Percentiles rank a stretch among this genome's conserved stretches.
phyloP scores from a whole-genome alignment of 92 coral and sea anemone genomes.

The Parazoanthus swiftii region DNA sequence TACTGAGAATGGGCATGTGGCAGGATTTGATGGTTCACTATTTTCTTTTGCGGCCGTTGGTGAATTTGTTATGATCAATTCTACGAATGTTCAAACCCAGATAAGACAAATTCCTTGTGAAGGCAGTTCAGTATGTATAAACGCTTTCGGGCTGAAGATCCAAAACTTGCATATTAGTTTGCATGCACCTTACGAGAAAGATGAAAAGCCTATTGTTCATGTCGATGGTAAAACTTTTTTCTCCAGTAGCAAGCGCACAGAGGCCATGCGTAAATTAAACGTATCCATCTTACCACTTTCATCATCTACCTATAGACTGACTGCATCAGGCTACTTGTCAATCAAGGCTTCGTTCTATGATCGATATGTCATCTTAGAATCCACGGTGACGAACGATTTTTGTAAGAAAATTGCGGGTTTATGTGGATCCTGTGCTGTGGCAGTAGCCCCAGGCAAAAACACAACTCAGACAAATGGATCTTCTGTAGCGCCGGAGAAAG shows the following conservation, averaged over 20 bases:
- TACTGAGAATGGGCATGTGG: slow-evolving; percentile 53
- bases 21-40: slow-evolving; percentile 61
- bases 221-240: slow-evolving; percentile 41
- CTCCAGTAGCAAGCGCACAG: slow-evolving; percentile 9
- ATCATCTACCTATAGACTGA: slow-evolving; percentile 19
- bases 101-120: slow-evolving; percentile 65
- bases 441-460: slow-evolving; percentile 20
- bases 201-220: slow-evolving; percentile 47
- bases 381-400: slow-evolving; percentile 24
- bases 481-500: background rate
- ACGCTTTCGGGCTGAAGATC: slow-evolving; percentile 60
- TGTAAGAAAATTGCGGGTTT: slow-evolving; percentile 41
- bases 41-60: slow-evolving; percentile 59
- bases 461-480: slow-evolving; percentile 33
- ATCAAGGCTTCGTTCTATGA: slow-evolving; percentile 41
- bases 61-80: slow-evolving; percentile 55
- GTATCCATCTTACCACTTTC: slow-evolving; percentile 34
- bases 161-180: slow-evolving; percentile 46
- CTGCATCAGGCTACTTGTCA: slow-evolving; percentile 31
- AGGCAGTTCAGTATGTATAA: slow-evolving; percentile 58
- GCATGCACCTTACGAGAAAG: slow-evolving; percentile 64
- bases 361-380: slow-evolving; percentile 46
- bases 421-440: slow-evolving; percentile 51
- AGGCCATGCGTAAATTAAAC: slow-evolving; percentile 12
- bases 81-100: slow-evolving; percentile 55